Evolutionary conservation across 2,797 vertebrate genomes (phyloP).

Genomic region (Brachyalestes nurse): DNA sequence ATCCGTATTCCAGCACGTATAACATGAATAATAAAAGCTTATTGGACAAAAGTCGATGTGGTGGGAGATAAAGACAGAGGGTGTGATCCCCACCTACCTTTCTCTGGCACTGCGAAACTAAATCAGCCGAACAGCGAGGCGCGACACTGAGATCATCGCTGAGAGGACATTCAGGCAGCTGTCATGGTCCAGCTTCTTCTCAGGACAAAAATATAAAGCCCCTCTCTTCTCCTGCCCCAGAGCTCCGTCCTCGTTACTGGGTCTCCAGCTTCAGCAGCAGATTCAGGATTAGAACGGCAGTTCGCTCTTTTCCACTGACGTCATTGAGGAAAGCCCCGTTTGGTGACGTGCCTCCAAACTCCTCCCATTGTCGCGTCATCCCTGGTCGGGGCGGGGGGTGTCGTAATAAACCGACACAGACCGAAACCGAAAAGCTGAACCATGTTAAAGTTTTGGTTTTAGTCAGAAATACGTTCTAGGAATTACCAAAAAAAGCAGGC

Average conservation of each 20-base stretch:
- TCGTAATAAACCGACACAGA: constrained; percentile 12
- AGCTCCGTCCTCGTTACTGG: not conserved
- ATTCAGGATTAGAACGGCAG: constrained; percentile 57
- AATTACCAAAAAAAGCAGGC: too few relatives aligned
- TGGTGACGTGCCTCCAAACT: constrained; percentile 66
- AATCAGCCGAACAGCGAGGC: constrained; percentile 32
- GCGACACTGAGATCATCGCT: constrained; percentile 14
- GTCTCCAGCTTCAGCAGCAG: not conserved
- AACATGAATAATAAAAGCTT: too few relatives aligned
- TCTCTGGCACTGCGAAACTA: not conserved
- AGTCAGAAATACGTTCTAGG: not conserved
- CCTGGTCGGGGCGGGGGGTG: constrained; percentile 4
- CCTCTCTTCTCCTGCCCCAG: too few relatives aligned
- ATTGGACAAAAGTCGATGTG: too few relatives aligned
- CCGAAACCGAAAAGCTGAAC: constrained; percentile 10
- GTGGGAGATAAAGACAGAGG: too few relatives aligned
- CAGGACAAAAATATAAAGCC: not conserved
- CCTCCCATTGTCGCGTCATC: constrained; percentile 66
- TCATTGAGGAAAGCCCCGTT: constrained; percentile 78
- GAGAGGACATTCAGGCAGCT: not conserved
- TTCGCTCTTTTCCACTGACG: constrained; percentile 64
- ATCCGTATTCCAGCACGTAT: too few relatives aligned
- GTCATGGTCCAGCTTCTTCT: not conserved
- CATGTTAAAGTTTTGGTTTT: not conserved
- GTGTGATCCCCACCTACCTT: constrained; percentile 24